These are phyloP conservation scores for Myxocyprinus asiaticus DNA, from an alignment of 2,113 vertebrate genomes.

Conservation along the genomic window DNA sequence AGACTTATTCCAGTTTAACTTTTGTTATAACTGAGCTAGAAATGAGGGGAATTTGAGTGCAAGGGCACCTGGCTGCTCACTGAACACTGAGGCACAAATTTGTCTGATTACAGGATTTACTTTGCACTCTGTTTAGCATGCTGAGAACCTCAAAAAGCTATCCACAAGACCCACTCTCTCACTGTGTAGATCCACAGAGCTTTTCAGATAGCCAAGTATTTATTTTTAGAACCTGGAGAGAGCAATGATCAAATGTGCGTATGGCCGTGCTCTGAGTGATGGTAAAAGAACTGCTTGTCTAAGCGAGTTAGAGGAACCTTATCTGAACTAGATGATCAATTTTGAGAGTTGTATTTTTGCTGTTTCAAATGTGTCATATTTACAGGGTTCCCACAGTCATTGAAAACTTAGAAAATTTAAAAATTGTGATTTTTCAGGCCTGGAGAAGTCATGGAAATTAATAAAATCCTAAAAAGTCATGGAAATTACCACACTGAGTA, in stretches of 20 bases:
- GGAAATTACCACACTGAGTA: no score
- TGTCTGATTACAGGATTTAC: conserved; percentile 58
- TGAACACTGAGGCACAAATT: conserved; percentile 49
- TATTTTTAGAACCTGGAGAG: conserved; percentile 38
- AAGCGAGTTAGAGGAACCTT: background rate
- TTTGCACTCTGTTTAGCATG: conserved; percentile 16
- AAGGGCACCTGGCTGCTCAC: conserved; percentile 54
- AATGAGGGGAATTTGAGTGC: background rate
- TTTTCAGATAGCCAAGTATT: background rate
- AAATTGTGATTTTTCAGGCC: no score
- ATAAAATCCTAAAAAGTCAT: no score
- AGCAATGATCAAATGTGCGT: background rate
- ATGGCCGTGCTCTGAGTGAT: background rate
- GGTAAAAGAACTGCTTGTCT: background rate
- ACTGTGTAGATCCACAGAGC: conserved; percentile 2
- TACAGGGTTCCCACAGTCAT: no score
- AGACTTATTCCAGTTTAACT: no score
- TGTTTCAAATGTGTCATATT: background rate
- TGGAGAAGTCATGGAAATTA: no score
- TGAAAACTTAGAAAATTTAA: no score
- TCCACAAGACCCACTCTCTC: conserved; percentile 13
- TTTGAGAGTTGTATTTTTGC: background rate
- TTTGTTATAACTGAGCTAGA: background rate
- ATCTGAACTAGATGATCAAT: conserved; percentile 2
- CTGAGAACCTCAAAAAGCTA: conserved; percentile 25